Base-by-base conservation (phyloP, 2,113 vertebrate genomes). In the Xenus cinereus region DNA sequence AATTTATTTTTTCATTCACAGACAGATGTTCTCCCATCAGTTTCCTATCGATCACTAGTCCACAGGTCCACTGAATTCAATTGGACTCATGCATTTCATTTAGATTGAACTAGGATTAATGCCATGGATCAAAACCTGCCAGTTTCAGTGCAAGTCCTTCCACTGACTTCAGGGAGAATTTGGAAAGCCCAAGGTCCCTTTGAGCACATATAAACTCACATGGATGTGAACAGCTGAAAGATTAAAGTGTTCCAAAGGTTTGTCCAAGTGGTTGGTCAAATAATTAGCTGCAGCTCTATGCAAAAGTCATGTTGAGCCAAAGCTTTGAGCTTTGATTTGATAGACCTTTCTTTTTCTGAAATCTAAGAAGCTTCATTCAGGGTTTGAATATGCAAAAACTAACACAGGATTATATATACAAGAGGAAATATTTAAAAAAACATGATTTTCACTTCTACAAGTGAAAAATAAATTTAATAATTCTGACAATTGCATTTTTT, bases 381-480 rank as follows among this genome's bases (percentile, higher is more conserved):
- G 89, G 90, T 96, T 86, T 95, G 41, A 97, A 96, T 97, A 97
- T 94, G 79, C 93, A 95, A 97, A 96, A 98, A 96, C 32, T 71
- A 81, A 97, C 66, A 95, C 30, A 75, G 32, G 78, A 84, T 82
- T 93, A 77, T 91, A 85, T 68, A 84, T 73, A 53, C 14, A 59
- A 82, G n/a, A 30, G 77, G 79, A 93, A 93, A 90, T 46, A 87
- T 9, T 43, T 28, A 60, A 69, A 91, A 69, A 91, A 30, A 45
- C 32, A 2, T 62, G 9, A 69, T 77, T 96, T 97, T 96, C 78
- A 89, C 7, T 66, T 19, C 3, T 68, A 63, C 18, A 66, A 75
- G 69, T 87, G 84, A 59, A 93, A 97, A 48, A 88, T 16, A 95
- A 91, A 87, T 90, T 90, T 14, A 35, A 46, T 37, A 57, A 53